Percentiles rank a stretch among this genome's conserved stretches.
Evolutionary conservation across 1,140 invertebrate species (phyloP).

Genomic region (Ridgeia piscesae): DNA sequence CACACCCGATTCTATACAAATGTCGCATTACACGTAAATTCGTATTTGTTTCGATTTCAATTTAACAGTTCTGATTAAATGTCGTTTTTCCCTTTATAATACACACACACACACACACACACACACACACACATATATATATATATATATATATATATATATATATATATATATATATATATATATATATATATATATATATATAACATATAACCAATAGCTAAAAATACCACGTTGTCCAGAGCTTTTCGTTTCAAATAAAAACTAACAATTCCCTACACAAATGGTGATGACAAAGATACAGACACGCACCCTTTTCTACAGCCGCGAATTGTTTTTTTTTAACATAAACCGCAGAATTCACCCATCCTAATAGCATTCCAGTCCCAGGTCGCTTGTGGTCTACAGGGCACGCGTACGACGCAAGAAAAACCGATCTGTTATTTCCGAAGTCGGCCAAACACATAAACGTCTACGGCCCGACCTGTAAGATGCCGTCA

Average conservation of each 20-base stretch:
- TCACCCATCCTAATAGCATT: not conserved
- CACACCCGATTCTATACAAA: not conserved
- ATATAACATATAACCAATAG: not conserved
- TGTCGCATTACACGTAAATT: not conserved
- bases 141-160: too few species aligned
- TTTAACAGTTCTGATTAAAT: not conserved
- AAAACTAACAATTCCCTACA: not conserved
- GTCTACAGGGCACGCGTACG: not conserved
- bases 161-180: too few species aligned
- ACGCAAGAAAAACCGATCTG: not conserved
- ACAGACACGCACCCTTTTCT: not conserved
- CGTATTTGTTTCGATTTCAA: not conserved
- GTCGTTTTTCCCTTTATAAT: not conserved
- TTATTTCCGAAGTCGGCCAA: not conserved
- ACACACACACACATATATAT: too few species aligned
- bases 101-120: too few species aligned
- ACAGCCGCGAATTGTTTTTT: not conserved
- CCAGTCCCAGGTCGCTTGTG: not conserved
- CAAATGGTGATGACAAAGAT: not conserved
- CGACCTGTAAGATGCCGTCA: not conserved
- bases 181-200: too few species aligned
- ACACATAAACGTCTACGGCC: not conserved
- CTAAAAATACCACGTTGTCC: not conserved
- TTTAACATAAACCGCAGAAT: not conserved
- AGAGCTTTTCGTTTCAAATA: not conserved